Conservation (phyloP, 2,888 invertebrate genomes). For the Drosophila nr. fundita region DNA sequence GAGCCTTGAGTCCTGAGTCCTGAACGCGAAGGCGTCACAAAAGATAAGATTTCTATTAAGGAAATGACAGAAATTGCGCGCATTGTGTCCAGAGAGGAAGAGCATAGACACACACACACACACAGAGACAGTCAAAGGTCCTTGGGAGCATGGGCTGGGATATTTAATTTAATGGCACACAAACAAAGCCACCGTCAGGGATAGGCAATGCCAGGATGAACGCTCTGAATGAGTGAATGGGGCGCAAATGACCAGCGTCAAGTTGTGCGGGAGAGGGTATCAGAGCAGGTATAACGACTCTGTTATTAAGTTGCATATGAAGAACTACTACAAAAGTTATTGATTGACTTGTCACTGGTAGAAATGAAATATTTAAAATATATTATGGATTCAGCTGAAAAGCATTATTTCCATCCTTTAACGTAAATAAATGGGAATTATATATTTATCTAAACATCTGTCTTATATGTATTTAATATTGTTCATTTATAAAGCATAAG, state of each 20-base stretch:
- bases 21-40: slow-evolving; percentile 60
- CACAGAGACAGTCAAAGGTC: slow-evolving; percentile 42
- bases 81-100: slow-evolving; percentile 67
- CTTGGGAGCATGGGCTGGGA: slow-evolving; percentile 50
- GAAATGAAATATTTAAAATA: background rate
- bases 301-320: background rate
- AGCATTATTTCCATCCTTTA: background rate
- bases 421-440: background rate
- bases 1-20: slow-evolving; percentile 7
- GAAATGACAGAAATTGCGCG: slow-evolving; percentile 84
- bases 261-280: slow-evolving; percentile 13
- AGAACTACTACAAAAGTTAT: background rate
- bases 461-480: background rate
- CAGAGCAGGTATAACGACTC: background rate
- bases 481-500: background rate
- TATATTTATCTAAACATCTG: background rate
- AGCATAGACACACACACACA: slow-evolving; percentile 3
- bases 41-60: slow-evolving; percentile 85
- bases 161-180: slow-evolving; percentile 80
- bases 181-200: slow-evolving; percentile 66
- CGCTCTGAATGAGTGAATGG: slow-evolving; percentile 19
- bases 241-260: slow-evolving; percentile 71
- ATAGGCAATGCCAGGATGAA: slow-evolving; percentile 29
- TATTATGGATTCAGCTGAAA: background rate
- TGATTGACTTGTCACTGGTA: background rate